These are phyloP conservation scores for Heliconius nattereri DNA, from an alignment of 1,140 invertebrate species.

Conservation along the genomic window DNA sequence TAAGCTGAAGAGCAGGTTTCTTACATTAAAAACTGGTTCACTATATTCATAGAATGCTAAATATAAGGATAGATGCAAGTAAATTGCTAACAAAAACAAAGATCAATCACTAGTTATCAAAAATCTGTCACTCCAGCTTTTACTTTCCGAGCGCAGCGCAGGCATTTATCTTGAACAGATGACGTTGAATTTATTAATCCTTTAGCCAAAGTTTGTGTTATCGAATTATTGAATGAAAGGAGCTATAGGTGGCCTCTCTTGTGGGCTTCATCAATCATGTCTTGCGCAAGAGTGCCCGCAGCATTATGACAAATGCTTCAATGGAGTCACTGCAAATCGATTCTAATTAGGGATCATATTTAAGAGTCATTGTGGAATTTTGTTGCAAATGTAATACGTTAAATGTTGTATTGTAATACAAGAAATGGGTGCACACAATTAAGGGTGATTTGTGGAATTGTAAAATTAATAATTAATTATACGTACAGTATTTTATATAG, in stretches of 20 bases:
- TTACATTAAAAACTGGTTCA: background rate
- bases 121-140: conserved; percentile 45
- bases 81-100: conserved; percentile 47
- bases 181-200: conserved; percentile 56
- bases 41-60: conserved; percentile 3
- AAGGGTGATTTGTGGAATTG: background rate
- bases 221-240: conserved; percentile 57
- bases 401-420: conserved; percentile 30
- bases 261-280: conserved; percentile 66
- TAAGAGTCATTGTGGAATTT: conserved; percentile 62
- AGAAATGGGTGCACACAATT: background rate
- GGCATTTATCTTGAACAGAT: conserved; percentile 49
- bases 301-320: conserved; percentile 67
- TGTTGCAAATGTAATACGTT: too few species aligned
- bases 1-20: background rate
- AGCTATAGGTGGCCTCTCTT: conserved; percentile 48
- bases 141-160: conserved; percentile 42
- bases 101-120: conserved; percentile 51
- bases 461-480: background rate
- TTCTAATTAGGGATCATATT: conserved; percentile 75
- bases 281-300: conserved; percentile 65
- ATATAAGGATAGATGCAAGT: conserved; percentile 19
- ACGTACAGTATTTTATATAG: background rate
- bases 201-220: conserved; percentile 54
- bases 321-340: conserved; percentile 65